Percentiles rank a stretch among this genome's conserved stretches.
phyloP scores from a whole-genome alignment of 2,113 vertebrate genomes.

The Rhynchomys soricoides region DNA sequence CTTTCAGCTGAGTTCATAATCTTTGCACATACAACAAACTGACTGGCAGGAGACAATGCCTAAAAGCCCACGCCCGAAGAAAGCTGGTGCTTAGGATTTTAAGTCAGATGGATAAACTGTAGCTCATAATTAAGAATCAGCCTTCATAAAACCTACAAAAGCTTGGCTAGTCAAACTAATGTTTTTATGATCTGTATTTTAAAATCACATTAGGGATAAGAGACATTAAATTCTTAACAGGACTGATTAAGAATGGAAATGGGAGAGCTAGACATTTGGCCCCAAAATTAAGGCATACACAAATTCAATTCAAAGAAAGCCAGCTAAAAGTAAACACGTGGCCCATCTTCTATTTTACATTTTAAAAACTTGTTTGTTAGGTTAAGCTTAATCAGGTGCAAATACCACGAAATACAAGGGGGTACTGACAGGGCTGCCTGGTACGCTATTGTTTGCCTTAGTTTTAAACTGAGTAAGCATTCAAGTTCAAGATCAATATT shows the following conservation, averaged over 20 bases:
- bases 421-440: background rate
- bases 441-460: background rate
- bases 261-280: background rate
- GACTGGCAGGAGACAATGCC: background rate
- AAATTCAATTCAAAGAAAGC: constrained; percentile 3
- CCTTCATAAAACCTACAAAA: constrained; percentile 33
- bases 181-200: constrained; percentile 30
- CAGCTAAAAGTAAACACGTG: background rate
- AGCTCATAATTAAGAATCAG: constrained; percentile 37
- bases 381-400: constrained; percentile 8
- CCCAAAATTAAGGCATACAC: background rate
- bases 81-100: background rate
- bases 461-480: constrained; percentile 55
- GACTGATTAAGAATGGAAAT: constrained; percentile 43
- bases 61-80: background rate
- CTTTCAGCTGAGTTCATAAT: background rate
- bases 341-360: background rate
- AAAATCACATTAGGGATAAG: constrained; percentile 57
- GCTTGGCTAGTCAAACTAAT: constrained; percentile 57
- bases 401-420: constrained; percentile 31
- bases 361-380: constrained; percentile 4
- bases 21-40: background rate
- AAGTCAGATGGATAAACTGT: constrained; percentile 3
- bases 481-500: background rate
- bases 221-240: constrained; percentile 38